Conservation (phyloP, 2,888 invertebrate species). For the Leucoma salicis region DNA sequence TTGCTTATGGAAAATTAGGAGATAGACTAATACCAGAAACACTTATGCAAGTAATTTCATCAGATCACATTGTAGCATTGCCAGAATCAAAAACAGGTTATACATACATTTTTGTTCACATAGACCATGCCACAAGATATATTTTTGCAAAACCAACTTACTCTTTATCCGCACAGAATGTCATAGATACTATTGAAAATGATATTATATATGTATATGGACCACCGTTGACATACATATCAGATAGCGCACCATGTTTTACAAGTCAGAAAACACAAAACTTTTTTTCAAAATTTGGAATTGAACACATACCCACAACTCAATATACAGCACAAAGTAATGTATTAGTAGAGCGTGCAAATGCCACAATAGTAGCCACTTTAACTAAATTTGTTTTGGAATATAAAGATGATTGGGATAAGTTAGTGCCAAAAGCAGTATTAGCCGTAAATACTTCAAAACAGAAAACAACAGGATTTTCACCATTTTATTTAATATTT, state of each 20-base stretch:
- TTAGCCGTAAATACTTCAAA: no score
- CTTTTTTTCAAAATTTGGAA: no score
- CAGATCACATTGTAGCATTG: conserved; percentile 9
- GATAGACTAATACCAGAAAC: not conserved
- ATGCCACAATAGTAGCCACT: no score
- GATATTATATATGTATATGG: conserved; percentile 11
- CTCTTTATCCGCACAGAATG: conserved; percentile 6
- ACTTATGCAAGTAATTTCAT: conserved; percentile 13
- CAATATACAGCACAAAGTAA: conserved; percentile 13
- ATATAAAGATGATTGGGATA: no score
- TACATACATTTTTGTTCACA: conserved; percentile 16
- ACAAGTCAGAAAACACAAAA: no score
- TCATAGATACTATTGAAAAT: conserved; percentile 11
- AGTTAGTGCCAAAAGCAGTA: no score
- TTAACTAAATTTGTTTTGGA: no score
- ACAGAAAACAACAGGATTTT: no score
- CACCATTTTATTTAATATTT: no score
- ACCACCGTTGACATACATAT: conserved; percentile 5
- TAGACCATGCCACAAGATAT: conserved; percentile 16
- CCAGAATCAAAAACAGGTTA: conserved; percentile 10
- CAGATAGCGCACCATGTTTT: no score
- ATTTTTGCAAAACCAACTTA: conserved; percentile 11
- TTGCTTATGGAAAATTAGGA: not conserved
- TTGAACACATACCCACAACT: conserved; percentile 9
- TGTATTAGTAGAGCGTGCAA: not conserved